Base-by-base conservation (phyloP, 2,113 vertebrate genomes). In the Climacteris rufus region DNA sequence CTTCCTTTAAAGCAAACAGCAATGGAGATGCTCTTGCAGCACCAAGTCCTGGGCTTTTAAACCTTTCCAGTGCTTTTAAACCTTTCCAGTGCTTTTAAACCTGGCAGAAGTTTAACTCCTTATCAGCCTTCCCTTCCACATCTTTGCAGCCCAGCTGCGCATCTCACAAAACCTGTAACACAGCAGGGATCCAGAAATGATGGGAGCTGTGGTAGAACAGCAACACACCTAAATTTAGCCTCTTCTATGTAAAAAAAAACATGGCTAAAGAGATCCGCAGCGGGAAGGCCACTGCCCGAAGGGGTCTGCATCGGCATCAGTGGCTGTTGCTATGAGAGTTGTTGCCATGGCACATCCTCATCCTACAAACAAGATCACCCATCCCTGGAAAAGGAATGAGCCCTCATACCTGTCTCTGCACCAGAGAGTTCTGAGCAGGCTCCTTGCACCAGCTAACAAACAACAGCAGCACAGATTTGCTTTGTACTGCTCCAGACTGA, bases 271-370 rank as follows among this genome's bases (percentile, higher is more conserved):
- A 91, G 44, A 53, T 69, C 68, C 4, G 0, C 71, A 91, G 86
- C 24, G 0, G 94, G 68, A 90, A 88, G 21, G 81, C 71, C 90
- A 89, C 90, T 92, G 74, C 93, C 75, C 57, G 24, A 42, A 87
- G 95, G n/a, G 87, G 91, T 96, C 95, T 89, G 82, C 74, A 45
- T 31, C 8, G 4, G 88, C 63, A 49, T 52, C 83, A 81, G 65
- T 54, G 13, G 72, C 93, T 78, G 98, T 98, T 98, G 98, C 98
- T 97, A 98, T 94, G 98, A 97, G 94, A 98, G 97, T 95, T 96
- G 98, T 98, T 98, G 98, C 98, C 97, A 98, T 64, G 93, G 96
- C 96, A 90, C 96, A 83, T 95, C 95, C 78, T 96, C 96, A 96
- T 94, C 96, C 90, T 95, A 78, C 96, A 93, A 97, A 98, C 91